Percentiles rank a stretch among this genome's conserved stretches.
Conservation (phyloP, 2,113 vertebrate species). For the Hiodon tergisus region DNA sequence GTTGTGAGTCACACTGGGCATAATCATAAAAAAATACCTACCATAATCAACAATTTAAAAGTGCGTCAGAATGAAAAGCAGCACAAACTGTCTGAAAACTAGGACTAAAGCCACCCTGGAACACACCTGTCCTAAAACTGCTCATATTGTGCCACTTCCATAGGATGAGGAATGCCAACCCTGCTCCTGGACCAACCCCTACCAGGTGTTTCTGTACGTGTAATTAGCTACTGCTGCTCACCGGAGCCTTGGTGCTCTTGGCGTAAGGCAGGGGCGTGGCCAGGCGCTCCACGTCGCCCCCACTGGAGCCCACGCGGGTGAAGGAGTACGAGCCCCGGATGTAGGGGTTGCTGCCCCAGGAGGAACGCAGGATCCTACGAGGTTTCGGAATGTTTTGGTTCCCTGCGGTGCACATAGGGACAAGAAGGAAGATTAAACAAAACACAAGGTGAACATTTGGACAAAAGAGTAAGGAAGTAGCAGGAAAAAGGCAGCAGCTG, state of each 20-base stretch:
- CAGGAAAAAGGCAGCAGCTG: not conserved
- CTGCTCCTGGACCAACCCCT: too few species aligned
- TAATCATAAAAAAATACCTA: too few species aligned
- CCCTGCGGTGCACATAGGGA: conserved; percentile 54
- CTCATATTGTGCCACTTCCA: too few species aligned
- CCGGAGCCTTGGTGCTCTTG: conserved; percentile 86
- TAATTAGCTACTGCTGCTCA: conserved; percentile 52
- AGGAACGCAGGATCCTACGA: conserved; percentile 85
- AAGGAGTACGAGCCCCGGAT: conserved; percentile 96
- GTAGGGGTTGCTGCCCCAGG: conserved; percentile 90
- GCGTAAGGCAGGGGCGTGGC: conserved; percentile 88
- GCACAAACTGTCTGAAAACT: not conserved
- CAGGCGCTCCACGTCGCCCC: conserved; percentile 85
- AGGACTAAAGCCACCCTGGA: too few species aligned
- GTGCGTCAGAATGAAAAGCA: too few species aligned
- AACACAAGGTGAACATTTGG: not conserved
- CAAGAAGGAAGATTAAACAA: not conserved
- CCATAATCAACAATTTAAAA: too few species aligned
- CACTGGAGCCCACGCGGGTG: conserved; percentile 91
- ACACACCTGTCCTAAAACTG: too few species aligned
- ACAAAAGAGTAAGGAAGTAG: not conserved
- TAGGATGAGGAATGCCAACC: too few species aligned
- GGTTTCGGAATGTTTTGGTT: conserved; percentile 97
- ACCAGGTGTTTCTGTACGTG: too few species aligned
- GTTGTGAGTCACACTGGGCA: too few species aligned